These are phyloP conservation scores for Aphelenchoides besseyi DNA, from an alignment of 1,140 invertebrate genomes.

Conservation along the genomic window DNA sequence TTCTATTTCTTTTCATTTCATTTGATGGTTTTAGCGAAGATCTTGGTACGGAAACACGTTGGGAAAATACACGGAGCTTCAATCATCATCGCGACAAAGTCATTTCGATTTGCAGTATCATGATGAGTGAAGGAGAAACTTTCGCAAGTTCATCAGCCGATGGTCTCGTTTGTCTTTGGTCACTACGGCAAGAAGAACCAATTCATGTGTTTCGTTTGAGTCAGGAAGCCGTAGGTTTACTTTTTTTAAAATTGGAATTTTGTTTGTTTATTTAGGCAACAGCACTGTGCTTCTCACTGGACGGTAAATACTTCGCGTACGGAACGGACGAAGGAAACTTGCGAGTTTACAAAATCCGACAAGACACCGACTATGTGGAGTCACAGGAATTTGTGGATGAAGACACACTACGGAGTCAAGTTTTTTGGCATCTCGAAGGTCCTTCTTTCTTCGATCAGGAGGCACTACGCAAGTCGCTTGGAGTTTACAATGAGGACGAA, in stretches of 20 bases:
- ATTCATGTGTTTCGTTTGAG: background rate
- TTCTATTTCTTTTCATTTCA: background rate
- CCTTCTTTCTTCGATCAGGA: background rate
- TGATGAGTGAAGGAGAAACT: background rate
- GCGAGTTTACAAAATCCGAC: background rate
- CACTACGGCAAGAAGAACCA: background rate
- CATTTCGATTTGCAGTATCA: background rate
- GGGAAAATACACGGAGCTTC: background rate
- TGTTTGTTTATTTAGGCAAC: background rate
- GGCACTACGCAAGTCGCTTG: conserved; percentile 1
- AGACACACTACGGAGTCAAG: background rate
- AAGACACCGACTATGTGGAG: background rate
- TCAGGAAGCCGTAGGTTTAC: conserved; percentile 9
- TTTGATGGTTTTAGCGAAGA: conserved; percentile 5
- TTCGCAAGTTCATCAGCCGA: conserved; percentile 4
- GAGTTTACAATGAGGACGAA: conserved; percentile 12
- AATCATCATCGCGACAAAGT: background rate
- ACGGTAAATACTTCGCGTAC: background rate
- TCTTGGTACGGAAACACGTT: conserved; percentile 2
- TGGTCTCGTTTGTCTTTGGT: conserved; percentile 11
- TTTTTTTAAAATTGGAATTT: background rate
- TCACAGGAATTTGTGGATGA: background rate
- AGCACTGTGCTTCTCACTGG: conserved; percentile 10
- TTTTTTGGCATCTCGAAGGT: conserved; percentile 15
- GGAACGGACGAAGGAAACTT: conserved; percentile 16